Percentiles rank a stretch among this genome's conserved stretches.
phyloP scores from a whole-genome alignment of 2,113 vertebrate species.

The Gymnobelideus leadbeateri region DNA sequence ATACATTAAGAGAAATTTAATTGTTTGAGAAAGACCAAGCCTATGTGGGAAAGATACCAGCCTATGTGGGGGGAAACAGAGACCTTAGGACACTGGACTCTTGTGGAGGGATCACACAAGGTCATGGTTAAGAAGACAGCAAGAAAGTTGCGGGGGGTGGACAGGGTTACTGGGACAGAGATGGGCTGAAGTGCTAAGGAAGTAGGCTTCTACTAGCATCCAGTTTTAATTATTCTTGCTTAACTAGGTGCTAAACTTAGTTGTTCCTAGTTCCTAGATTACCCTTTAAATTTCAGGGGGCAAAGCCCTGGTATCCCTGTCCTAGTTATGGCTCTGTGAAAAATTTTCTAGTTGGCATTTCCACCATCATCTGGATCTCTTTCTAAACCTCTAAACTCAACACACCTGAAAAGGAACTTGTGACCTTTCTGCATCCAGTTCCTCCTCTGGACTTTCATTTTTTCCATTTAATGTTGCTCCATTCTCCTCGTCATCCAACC shows the following conservation, averaged over 20 bases:
- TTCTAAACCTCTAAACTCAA: not conserved
- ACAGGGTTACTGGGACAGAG: not conserved
- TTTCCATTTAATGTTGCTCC: not conserved
- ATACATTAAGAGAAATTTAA: not conserved
- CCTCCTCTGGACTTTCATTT: not conserved
- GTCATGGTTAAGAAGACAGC: not conserved
- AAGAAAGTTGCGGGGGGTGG: not conserved
- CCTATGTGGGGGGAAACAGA: not conserved
- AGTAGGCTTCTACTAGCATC: not conserved
- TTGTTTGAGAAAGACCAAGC: not conserved
- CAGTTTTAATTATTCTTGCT: not conserved
- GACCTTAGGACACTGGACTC: not conserved
- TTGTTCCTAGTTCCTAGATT: not conserved
- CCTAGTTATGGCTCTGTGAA: not conserved
- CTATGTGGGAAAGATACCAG: not conserved
- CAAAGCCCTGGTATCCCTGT: not conserved
- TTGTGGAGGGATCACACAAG: not conserved
- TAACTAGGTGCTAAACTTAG: not conserved
- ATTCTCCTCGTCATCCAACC: not conserved
- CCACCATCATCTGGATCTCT: not conserved
- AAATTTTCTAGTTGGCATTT: not conserved
- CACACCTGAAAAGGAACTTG: not conserved
- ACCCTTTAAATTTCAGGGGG: not conserved
- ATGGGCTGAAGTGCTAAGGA: not conserved
- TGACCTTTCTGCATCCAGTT: not conserved